Percentiles rank a stretch among this genome's conserved stretches.
Evolutionary conservation across 2,113 vertebrate species (phyloP).

Genomic region (Pyrgilauda ruficollis): DNA sequence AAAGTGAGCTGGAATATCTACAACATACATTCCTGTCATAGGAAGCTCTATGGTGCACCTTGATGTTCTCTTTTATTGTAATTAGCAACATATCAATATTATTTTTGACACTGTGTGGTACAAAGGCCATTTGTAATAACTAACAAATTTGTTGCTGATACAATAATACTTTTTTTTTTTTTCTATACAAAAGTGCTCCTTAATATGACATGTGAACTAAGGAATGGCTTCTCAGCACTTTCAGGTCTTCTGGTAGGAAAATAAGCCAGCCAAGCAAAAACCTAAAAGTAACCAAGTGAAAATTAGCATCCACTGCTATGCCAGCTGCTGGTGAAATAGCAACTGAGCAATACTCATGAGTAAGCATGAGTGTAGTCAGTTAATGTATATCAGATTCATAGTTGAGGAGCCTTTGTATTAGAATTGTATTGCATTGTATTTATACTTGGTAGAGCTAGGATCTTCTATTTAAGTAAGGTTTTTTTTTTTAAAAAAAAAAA

Average conservation of each 20-base stretch:
- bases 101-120: conserved; percentile 61
- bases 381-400: neutral
- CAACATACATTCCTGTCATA: conserved; percentile 59
- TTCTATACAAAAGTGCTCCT: conserved; percentile 61
- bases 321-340: neutral
- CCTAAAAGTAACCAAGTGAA: neutral
- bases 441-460: conserved; percentile 31
- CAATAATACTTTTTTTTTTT: conserved; percentile 46
- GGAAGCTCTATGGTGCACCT: conserved; percentile 44
- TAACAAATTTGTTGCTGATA: conserved; percentile 43
- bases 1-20: conserved; percentile 59
- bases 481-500: neutral
- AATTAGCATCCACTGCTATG: conserved; percentile 3
- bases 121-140: conserved; percentile 49
- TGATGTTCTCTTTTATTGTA: conserved; percentile 62
- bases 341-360: neutral
- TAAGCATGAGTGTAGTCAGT: neutral
- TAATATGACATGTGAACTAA: conserved; percentile 4
- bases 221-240: conserved; percentile 39
- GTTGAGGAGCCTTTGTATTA: conserved; percentile 54
- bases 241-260: conserved; percentile 32
- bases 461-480: conserved; percentile 1
- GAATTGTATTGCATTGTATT: conserved; percentile 49
- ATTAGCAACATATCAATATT: conserved; percentile 65
- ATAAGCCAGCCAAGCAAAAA: conserved; percentile 18